Percentiles rank a stretch among this genome's conserved stretches.
Conservation (phyloP, 2,797 vertebrate species). For the Caiman crocodilus region DNA sequence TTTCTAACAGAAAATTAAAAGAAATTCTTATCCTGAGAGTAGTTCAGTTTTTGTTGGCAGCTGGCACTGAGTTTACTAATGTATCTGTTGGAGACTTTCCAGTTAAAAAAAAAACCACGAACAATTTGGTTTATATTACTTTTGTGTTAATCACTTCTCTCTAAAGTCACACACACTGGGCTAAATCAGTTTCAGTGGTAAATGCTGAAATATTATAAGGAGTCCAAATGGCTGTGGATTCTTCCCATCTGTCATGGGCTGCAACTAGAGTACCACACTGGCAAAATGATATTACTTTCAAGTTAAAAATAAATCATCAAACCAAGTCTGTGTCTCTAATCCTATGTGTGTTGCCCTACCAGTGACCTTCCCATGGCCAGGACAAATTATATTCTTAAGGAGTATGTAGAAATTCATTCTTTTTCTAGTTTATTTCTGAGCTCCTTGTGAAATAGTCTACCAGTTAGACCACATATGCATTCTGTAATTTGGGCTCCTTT, state of each 20-base stretch:
- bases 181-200: conserved; percentile 24
- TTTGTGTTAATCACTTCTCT: conserved; percentile 43
- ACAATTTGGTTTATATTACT: conserved; percentile 31
- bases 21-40: neutral
- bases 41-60: conserved; percentile 26
- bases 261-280: conserved; percentile 45
- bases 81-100: conserved; percentile 51
- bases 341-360: conserved; percentile 35
- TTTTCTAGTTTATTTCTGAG: conserved; percentile 28
- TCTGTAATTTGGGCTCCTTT: neutral
- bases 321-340: conserved; percentile 32
- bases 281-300: conserved; percentile 61
- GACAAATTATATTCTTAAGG: conserved; percentile 32
- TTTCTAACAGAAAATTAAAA: neutral
- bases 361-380: conserved; percentile 28
- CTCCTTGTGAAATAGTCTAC: neutral
- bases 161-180: conserved; percentile 31
- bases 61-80: conserved; percentile 44
- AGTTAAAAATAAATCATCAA: conserved; percentile 67
- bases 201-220: conserved; percentile 70
- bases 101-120: conserved; percentile 32
- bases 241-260: conserved; percentile 66
- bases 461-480: neutral
- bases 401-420: conserved; percentile 27
- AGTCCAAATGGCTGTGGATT: conserved; percentile 54